phyloP scores from a whole-genome alignment of 2,797 vertebrate genomes.

The Tapirus indicus region DNA sequence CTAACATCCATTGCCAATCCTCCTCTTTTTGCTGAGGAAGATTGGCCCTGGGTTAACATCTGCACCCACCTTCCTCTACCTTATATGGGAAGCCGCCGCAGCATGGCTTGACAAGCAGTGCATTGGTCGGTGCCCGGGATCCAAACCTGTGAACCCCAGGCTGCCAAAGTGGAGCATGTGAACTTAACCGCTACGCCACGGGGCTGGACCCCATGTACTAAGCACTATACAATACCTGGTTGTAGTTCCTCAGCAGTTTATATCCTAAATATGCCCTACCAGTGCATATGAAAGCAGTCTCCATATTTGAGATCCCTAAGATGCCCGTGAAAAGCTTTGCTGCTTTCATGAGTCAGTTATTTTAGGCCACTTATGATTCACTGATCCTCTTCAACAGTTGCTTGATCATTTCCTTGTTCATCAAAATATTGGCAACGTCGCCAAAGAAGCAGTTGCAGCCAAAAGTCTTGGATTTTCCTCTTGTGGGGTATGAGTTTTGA shows the following conservation, averaged over 20 bases:
- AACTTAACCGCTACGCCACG: no score
- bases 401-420: constrained; percentile 64
- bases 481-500: neutral
- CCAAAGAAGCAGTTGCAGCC: neutral
- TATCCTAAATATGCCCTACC: neutral
- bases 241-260: neutral
- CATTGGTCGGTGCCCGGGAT: no score
- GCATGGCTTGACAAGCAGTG: no score
- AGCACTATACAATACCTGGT: neutral
- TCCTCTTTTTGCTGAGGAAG: no score
- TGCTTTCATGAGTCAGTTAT: constrained; percentile 65
- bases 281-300: neutral
- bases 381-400: constrained; percentile 72
- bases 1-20: no score
- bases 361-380: constrained; percentile 61
- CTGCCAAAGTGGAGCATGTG: no score
- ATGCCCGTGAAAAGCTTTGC: constrained; percentile 17
- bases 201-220: neutral
- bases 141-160: no score
- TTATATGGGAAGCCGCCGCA: no score
- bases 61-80: no score
- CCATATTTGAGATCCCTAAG: neutral
- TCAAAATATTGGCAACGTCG: neutral
- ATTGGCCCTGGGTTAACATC: no score
- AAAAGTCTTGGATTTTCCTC: constrained; percentile 34